Base-by-base conservation (phyloP, 2,113 vertebrate genomes). In the Salvelinus alpinus region DNA sequence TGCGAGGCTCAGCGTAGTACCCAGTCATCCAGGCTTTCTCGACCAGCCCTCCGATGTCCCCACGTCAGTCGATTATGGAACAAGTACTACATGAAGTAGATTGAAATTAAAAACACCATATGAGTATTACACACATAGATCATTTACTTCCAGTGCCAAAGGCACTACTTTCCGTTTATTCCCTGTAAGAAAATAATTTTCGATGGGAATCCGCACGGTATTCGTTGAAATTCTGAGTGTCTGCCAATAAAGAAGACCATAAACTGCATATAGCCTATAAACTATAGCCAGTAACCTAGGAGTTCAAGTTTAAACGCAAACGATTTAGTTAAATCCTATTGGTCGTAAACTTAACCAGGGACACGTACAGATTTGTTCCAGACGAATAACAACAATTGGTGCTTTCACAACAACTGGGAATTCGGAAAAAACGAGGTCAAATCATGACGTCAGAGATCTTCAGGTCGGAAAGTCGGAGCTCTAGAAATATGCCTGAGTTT, bases 151-250 rank as follows among this genome's bases (percentile, higher is more conserved):
- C 18, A 22, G 11, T 62, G 25, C 16, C 75, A 34, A 68, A 75
- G 70, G 74, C 72, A 75, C 72, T 69, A 22, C 75, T 51, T 12
- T 51, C 38, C 34, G 34, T 76, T 24, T 70, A 76, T 67, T 47
- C 68, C 31, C 68, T 24, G 60, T 59, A 68, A 68, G 68, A 47
- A 60, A 20, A 78, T 1, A 70, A 69, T 76, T 67, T 69, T 73
- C 22, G 78, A 47, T 7, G 4, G n/a, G 66, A 64, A 75, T 81
- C 84, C 74, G 83, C 89, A 86, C 86, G 81, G 24, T 79, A 64
- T 78, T 77, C 69, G 48, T 60, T 25, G 69, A 80, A 87, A 78
- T 77, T 71, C 74, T 48, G 44, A 64, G 34, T 68, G 73, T 74
- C 75, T 60, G 64, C 34, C 71, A 78, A 78, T 70, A 81, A 74